A percentile compares a stretch with the other conserved stretches of the same genome.
phyloP scores from a whole-genome alignment of 1,140 invertebrate species.

The Lerema accius region DNA sequence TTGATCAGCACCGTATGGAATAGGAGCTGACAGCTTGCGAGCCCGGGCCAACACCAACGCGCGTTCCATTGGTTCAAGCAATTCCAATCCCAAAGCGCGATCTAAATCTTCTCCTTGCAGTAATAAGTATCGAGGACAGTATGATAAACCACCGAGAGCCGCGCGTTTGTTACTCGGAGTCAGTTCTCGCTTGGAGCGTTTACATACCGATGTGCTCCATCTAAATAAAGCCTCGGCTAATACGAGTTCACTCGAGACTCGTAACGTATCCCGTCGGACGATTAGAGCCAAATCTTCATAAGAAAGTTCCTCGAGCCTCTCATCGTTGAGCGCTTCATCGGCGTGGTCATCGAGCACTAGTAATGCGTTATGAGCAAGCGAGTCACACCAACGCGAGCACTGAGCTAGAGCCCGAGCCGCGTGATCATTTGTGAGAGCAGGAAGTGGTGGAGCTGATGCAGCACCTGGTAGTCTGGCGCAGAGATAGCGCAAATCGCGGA shows the following conservation, averaged over 20 bases:
- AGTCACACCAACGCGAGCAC: slow-evolving; percentile 81
- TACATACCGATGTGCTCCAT: slow-evolving; percentile 88
- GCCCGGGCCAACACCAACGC: slow-evolving; percentile 67
- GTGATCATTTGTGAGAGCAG: slow-evolving; percentile 55
- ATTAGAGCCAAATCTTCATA: slow-evolving; percentile 84
- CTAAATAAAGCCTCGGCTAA: slow-evolving; percentile 85
- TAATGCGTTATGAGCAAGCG: slow-evolving; percentile 85
- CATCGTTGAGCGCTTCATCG: slow-evolving; percentile 84
- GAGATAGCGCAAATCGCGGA: slow-evolving; percentile 74
- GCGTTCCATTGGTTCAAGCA: slow-evolving; percentile 73
- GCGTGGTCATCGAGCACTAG: slow-evolving; percentile 85
- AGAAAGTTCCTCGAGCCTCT: slow-evolving; percentile 86
- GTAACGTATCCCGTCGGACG: slow-evolving; percentile 84
- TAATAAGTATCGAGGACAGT: slow-evolving; percentile 85
- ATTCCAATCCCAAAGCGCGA: slow-evolving; percentile 61
- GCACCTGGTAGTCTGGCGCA: slow-evolving; percentile 73
- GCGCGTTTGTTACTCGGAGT: slow-evolving; percentile 84
- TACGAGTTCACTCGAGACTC: slow-evolving; percentile 82
- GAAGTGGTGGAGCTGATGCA: slow-evolving; percentile 68
- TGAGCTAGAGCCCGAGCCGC: slow-evolving; percentile 64
- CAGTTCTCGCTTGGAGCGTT: slow-evolving; percentile 85
- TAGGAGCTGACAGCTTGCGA: slow-evolving; percentile 64
- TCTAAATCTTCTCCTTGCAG: slow-evolving; percentile 86
- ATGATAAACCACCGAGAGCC: slow-evolving; percentile 86
- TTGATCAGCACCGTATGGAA: slow-evolving; percentile 71